Percentiles rank a stretch among this genome's conserved stretches.
Conservation (phyloP, 2,113 vertebrate genomes). For the Apteryx mantelli region DNA sequence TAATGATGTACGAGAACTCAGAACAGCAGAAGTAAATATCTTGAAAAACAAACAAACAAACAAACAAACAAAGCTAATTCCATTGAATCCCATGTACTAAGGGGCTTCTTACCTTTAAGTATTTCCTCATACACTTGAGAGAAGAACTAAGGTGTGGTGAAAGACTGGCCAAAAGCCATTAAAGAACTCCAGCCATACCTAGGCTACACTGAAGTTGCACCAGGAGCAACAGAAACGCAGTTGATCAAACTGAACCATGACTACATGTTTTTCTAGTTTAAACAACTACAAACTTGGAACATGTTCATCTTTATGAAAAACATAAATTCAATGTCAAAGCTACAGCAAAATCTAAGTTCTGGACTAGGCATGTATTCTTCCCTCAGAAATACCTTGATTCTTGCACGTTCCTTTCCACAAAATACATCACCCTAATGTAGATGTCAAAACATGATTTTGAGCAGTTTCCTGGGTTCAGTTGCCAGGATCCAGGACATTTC, state of each 20-base stretch:
- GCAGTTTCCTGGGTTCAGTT: not conserved
- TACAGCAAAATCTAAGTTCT: not conserved
- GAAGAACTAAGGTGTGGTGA: not conserved
- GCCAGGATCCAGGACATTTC: not conserved
- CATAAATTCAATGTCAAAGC: not conserved
- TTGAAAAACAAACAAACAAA: not conserved
- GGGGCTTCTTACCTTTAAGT: not conserved
- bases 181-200: not conserved
- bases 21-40: not conserved
- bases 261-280: not conserved
- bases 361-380: not conserved
- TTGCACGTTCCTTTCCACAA: not conserved
- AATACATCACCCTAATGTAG: rapidly evolving
- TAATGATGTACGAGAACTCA: not conserved
- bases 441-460: not conserved
- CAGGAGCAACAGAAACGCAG: not conserved
- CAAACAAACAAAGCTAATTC: not conserved
- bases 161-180: not conserved
- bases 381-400: not conserved
- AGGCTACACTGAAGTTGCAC: not conserved
- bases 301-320: not conserved
- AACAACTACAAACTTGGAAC: not conserved
- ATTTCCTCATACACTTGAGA: not conserved
- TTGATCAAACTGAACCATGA: rapidly evolving
- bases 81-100: constrained; percentile 2